Evolutionary conservation across 2,113 vertebrate species (phyloP).

Genomic region (Agelaius tricolor): DNA sequence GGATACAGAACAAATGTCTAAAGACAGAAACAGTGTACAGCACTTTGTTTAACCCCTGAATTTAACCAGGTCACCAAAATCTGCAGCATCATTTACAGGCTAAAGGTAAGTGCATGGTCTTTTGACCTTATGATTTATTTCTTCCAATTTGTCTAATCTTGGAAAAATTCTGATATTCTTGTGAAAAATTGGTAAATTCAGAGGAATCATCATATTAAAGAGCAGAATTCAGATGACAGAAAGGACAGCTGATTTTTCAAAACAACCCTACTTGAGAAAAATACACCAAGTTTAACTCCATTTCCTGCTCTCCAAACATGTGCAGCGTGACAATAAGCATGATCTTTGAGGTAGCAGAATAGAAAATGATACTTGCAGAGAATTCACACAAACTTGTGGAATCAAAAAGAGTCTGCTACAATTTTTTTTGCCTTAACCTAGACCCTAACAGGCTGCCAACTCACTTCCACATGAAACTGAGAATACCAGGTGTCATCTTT

Average conservation of each 20-base stretch:
- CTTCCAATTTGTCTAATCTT: background rate
- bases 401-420: background rate
- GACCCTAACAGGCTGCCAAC: background rate
- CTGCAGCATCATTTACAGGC: background rate
- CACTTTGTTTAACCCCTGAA: constrained; percentile 64
- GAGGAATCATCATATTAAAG: background rate
- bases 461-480: background rate
- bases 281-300: background rate
- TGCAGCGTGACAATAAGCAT: background rate
- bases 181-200: background rate
- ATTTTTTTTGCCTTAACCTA: background rate
- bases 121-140: constrained; percentile 1
- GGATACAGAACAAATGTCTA: constrained; percentile 73
- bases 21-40: constrained; percentile 59
- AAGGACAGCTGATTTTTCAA: background rate
- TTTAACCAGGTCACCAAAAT: constrained; percentile 19
- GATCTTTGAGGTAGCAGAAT: background rate
- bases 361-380: background rate
- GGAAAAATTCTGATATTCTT: background rate
- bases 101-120: background rate
- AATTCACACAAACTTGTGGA: background rate
- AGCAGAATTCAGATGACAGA: background rate
- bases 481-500: background rate
- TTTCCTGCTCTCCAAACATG: background rate
- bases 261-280: background rate